A percentile compares a stretch with the other conserved stretches of the same genome.
Evolutionary conservation across 2,888 invertebrate species (phyloP).

Genomic region (Luperina testacea): DNA sequence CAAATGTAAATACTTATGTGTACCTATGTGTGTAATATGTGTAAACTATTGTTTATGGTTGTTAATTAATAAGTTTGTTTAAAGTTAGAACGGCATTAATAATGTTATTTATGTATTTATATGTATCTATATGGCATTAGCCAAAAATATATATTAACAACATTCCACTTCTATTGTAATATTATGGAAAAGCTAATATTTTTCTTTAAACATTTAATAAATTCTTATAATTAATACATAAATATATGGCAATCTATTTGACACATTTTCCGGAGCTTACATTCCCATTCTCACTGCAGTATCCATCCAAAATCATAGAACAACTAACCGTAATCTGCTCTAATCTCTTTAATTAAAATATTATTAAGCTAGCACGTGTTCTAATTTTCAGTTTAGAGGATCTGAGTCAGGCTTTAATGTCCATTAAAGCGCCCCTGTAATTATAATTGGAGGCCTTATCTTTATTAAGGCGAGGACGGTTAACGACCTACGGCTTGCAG

Average conservation of each 20-base stretch:
- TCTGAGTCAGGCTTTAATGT: constrained; percentile 75
- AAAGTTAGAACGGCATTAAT: no score
- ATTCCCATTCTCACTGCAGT: constrained; percentile 29
- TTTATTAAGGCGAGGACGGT: constrained; percentile 72
- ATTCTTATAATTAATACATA: background rate
- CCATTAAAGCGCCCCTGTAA: constrained; percentile 77
- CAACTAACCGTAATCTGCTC: constrained; percentile 35
- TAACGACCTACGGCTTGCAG: constrained; percentile 50
- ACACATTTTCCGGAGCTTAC: background rate
- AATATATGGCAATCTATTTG: background rate
- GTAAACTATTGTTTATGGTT: background rate
- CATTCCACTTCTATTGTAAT: background rate
- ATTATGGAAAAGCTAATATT: background rate
- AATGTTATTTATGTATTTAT: no score
- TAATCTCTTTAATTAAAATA: constrained; percentile 73
- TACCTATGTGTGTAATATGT: no score
- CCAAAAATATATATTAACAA: background rate
- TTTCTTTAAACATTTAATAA: no score
- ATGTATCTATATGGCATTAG: no score
- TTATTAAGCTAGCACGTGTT: constrained; percentile 68
- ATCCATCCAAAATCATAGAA: constrained; percentile 37
- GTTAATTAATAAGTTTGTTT: background rate
- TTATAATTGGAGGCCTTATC: constrained; percentile 72
- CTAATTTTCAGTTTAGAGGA: constrained; percentile 65
- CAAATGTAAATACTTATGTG: background rate